Evolutionary conservation across 2,113 vertebrate species (phyloP), one percentile per base, ranked within the genome.

Genomic region (Sinocyclocheilus maitianheensis): DNA sequence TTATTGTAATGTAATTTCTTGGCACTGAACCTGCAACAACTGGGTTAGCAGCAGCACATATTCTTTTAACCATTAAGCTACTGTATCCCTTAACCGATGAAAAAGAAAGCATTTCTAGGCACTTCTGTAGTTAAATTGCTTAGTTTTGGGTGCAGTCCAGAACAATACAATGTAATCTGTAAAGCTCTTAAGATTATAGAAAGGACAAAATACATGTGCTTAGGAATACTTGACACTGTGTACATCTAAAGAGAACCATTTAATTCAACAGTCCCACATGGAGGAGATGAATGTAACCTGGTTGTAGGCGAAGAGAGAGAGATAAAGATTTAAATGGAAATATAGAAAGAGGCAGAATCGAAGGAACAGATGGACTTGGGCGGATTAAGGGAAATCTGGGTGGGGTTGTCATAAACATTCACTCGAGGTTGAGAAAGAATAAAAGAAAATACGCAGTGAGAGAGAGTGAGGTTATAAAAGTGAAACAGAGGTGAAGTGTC

Each of bases 361-460:
- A 77, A 86, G 90, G 86, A 90, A 83, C 90, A 84, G 43, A 86
- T 90, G 37, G 90, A 87, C 67, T 89, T 90, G 34, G 83, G 62
- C 80, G 74, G 86, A 91, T 90, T 86, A 93, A 26, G 55, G 83
- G 5, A 71, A 84, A 86, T 92, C 92, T 90, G 90, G 78, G 88
- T 91, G 91, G 84, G 89, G 89, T 92, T 92, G 87, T 90, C 89
- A 86, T 81, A 77, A 87, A 92, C 90, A 91, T 83, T 88, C 86
- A 51, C 13, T 79, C 37, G 60, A 86, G 80, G 30, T 46, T 71
- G 86, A 77, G 72, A 81, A 74, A 63, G 51, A 30, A 81, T 87
- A 83, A 91, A 81, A 81, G 86, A 88, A 20, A 89, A n/a, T n/a
- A 87, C 81, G 77, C 58, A 60, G 58, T 10, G 58, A 60, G 53